Base-by-base conservation (phyloP, 1,140 invertebrate species). In the Drosophila nigrodunni region DNA sequence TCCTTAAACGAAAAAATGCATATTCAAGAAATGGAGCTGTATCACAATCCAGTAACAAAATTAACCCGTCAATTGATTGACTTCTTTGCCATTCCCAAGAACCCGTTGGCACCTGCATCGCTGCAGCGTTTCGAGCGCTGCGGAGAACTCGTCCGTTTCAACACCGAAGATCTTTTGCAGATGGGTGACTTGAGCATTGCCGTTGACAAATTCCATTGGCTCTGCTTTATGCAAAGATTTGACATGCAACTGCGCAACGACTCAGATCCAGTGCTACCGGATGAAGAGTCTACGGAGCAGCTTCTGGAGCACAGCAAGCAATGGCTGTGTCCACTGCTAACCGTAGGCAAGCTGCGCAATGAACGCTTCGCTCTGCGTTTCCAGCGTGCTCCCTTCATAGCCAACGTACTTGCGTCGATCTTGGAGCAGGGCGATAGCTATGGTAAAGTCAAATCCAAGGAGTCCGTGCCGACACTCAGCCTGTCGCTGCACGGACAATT, bases 151-250 rank as follows among this genome's bases (percentile, higher is more conserved):
- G 11, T 89, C 0, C 85, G 77, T 37, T 78, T 37, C 46, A 47
- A 78, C 4, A 64, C 11, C 6, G 74, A 89, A 4, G 47, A 60
- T 3, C 34, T 75, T 0, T 1, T 11, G 6, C 37, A 67, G 0
- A 7, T 2, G 7, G 85, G 85, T 1, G 83, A 87, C 49, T 2
- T 87, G 1, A 87, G 77, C 43, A 55, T 76, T 10, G 59, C 77
- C 7, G 55, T 47, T 15, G 67, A 21, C 1, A 11, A 34, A 8
- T 68, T 44, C 3, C 75, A 71, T 30, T 88, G 85, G 85, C 9
- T 57, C 8, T 41, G 52, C 2, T 78, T 65, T 18, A 46, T 46
- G 0, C 39, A 11, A 0, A 50, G 25, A 10, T 55, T 65, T 7
- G 68, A 65, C 0, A 15, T 74, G 3, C 25, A 46, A 8, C 1